These are phyloP conservation scores for Indicator indicator DNA, from an alignment of 2,113 vertebrate species.

Conservation along the genomic window DNA sequence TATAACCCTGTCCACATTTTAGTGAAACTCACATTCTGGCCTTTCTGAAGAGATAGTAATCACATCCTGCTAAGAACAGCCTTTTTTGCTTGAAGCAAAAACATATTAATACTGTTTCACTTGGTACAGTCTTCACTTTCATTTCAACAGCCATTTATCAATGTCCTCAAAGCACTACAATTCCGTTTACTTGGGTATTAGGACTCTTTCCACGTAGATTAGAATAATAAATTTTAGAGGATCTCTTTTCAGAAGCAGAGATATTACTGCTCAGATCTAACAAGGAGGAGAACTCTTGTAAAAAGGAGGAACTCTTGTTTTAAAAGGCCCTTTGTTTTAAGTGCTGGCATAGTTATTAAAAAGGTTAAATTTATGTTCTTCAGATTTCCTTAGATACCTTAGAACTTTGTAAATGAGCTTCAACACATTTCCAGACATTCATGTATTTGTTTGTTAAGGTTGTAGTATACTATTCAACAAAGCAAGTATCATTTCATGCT, in stretches of 20 bases:
- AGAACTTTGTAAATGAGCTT: conserved; percentile 5
- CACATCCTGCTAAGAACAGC: neutral
- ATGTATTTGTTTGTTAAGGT: neutral
- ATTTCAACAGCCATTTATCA: conserved; percentile 28
- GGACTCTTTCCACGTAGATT: conserved; percentile 13
- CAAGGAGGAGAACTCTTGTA: conserved; percentile 18
- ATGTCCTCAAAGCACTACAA: neutral
- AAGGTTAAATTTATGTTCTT: conserved; percentile 52
- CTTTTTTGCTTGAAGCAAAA: neutral
- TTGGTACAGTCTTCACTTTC: neutral
- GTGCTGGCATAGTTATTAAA: conserved; percentile 46
- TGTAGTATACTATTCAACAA: neutral
- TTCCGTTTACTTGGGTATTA: conserved; percentile 25
- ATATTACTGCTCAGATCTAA: conserved; percentile 46
- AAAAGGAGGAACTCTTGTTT: conserved; percentile 30
- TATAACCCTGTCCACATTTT: neutral
- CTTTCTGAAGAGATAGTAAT: conserved; percentile 21
- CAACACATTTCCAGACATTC: neutral
- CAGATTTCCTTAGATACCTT: conserved; percentile 11
- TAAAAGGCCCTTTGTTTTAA: conserved; percentile 53
- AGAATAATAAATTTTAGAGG: conserved; percentile 60
- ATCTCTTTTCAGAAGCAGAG: conserved; percentile 58
- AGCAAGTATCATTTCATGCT: neutral
- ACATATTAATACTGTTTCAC: neutral
- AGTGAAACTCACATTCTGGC: neutral